A percentile compares a stretch with the other conserved stretches of the same genome.
These are phyloP conservation scores for Laticauda laticaudata DNA, from an alignment of 2,113 vertebrate species.

Conservation along the genomic window DNA sequence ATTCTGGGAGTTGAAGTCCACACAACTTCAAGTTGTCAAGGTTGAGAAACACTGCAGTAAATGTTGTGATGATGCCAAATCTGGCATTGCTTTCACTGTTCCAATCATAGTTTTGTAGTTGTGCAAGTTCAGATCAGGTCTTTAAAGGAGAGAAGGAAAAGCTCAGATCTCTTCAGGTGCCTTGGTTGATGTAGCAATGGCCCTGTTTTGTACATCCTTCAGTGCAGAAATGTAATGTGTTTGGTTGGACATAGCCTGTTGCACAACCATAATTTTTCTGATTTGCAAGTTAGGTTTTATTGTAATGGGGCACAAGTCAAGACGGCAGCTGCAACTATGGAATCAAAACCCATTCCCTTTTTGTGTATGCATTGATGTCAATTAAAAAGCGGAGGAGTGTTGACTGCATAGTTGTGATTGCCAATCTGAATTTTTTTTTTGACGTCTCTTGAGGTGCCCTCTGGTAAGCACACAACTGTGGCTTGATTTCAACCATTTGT, in stretches of 20 bases:
- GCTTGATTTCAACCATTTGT: not conserved
- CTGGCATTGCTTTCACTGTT: not conserved
- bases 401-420: not conserved
- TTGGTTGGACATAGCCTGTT: not conserved
- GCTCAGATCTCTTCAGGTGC: not conserved
- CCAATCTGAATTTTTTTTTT: not conserved
- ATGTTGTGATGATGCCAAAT: not conserved
- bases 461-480: not conserved
- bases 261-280: not conserved
- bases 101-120: too few relatives aligned
- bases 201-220: not conserved
- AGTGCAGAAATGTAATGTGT: not conserved
- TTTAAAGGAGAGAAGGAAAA: not conserved
- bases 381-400: not conserved
- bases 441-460: not conserved
- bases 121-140: not conserved
- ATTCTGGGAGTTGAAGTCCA: not conserved
- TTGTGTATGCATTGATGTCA: not conserved
- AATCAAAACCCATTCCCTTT: not conserved
- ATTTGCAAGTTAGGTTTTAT: not conserved
- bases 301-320: not conserved
- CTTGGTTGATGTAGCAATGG: not conserved
- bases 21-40: not conserved
- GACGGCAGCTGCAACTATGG: not conserved
- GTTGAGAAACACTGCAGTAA: not conserved